Conservation (phyloP, 2,113 vertebrate genomes). For the Heteronetta atricapilla region DNA sequence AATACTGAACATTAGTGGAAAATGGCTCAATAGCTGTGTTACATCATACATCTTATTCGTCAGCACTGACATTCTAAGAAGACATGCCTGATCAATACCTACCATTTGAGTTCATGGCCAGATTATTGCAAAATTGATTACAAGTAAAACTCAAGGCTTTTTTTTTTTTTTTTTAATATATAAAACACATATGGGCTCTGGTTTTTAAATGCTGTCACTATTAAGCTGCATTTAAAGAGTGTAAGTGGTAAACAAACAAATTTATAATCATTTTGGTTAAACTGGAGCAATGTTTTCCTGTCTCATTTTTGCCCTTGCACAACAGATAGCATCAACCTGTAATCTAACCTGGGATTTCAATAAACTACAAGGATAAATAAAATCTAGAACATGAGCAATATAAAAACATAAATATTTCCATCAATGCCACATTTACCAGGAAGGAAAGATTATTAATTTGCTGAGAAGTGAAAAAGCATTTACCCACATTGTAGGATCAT, state of each 20-base stretch:
- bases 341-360: not conserved
- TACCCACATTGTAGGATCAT: not conserved
- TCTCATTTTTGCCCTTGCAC: not conserved
- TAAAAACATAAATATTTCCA: not conserved
- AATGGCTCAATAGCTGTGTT: not conserved
- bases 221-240: not conserved
- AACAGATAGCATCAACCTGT: not conserved
- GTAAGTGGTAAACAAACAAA: not conserved
- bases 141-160: not conserved
- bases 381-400: not conserved
- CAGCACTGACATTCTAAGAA: constrained; percentile 15
- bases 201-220: not conserved
- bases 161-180: not conserved
- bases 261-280: not conserved
- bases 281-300: not conserved
- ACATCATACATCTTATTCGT: constrained; percentile 11
- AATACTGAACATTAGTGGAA: not conserved
- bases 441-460: not conserved
- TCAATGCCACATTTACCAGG: not conserved
- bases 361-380: not conserved
- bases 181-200: rapidly evolving
- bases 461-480: not conserved
- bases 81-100: constrained; percentile 11
- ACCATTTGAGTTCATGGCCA: not conserved
- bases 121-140: constrained; percentile 44